Conservation (phyloP, 2,113 vertebrate species). For the Zosterops japonicus region DNA sequence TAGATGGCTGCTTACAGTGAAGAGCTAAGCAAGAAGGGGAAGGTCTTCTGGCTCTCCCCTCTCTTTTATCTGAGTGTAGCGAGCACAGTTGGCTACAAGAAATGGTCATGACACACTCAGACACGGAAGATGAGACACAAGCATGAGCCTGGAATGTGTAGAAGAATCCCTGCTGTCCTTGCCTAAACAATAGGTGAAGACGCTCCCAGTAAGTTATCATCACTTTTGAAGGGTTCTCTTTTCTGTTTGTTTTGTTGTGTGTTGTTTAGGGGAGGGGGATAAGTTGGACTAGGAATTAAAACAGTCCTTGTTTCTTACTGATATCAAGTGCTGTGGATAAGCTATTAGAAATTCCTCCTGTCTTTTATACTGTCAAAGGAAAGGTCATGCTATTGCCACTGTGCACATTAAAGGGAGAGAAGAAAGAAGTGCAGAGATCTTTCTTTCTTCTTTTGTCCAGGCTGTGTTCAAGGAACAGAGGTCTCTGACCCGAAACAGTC, state of each 20-base stretch:
- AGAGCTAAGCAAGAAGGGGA: neutral
- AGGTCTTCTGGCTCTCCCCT: neutral
- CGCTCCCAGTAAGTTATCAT: neutral
- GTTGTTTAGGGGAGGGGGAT: neutral
- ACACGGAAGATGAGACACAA: neutral
- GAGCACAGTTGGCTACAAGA: neutral
- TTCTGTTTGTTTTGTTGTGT: neutral
- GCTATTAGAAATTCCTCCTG: neutral
- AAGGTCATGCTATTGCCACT: neutral
- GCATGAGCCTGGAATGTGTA: neutral
- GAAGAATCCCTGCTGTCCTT: neutral
- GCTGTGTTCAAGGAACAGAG: neutral
- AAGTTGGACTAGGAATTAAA: neutral
- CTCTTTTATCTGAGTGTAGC: neutral
- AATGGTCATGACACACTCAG: neutral
- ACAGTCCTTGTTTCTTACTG: neutral
- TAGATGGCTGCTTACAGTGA: neutral
- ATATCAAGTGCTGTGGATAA: neutral
- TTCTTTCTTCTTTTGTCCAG: neutral
- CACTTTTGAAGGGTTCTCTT: neutral
- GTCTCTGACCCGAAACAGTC: neutral
- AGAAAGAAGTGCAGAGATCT: neutral
- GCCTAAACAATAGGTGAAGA: neutral
- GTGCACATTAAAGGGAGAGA: neutral
- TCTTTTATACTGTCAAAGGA: neutral